Percentiles rank a stretch among this genome's conserved stretches.
These are phyloP conservation scores for Siphamia tubifer DNA, from an alignment of 2,113 vertebrate genomes.

Conservation along the genomic window DNA sequence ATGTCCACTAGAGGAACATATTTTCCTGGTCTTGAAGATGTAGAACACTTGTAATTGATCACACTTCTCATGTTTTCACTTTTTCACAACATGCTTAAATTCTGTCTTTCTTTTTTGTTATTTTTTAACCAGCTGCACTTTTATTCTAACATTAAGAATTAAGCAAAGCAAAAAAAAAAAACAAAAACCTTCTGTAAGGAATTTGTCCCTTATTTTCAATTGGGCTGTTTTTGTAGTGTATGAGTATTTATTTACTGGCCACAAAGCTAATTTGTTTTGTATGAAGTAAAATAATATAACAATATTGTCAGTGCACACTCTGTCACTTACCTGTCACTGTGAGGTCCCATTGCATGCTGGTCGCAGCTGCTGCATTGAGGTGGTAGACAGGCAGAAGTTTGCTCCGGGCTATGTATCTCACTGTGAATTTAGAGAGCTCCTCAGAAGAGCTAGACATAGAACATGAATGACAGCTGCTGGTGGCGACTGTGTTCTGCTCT, in stretches of 20 bases:
- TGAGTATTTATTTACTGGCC: slow-evolving; percentile 5
- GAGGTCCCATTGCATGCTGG: slow-evolving; percentile 28
- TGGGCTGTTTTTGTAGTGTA: too few species aligned
- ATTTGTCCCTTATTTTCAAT: too few species aligned
- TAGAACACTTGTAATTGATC: too few species aligned
- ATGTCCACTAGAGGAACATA: too few species aligned
- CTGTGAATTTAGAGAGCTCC: slow-evolving; percentile 54
- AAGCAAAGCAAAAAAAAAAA: too few species aligned
- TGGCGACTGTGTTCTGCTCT: slow-evolving; percentile 18
- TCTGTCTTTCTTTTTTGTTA: too few species aligned
- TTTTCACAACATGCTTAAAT: too few species aligned
- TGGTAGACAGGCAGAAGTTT: slow-evolving; percentile 56
- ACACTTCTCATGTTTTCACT: too few species aligned
- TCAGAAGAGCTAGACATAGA: slow-evolving; percentile 57
- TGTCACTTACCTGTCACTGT: slow-evolving; percentile 24
- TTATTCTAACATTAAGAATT: too few species aligned
- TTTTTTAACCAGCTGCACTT: too few species aligned
- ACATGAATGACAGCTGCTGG: slow-evolving; percentile 68
- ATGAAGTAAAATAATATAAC: slow-evolving; percentile 5
- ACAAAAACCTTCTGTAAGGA: too few species aligned
- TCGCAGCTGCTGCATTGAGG: slow-evolving; percentile 65
- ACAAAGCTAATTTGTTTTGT: background rate
- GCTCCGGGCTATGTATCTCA: slow-evolving; percentile 54
- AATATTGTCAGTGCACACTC: background rate
- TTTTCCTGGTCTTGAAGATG: too few species aligned